Conservation (phyloP, 2,113 vertebrate species). For the Ptilorrhoa leucosticta region DNA sequence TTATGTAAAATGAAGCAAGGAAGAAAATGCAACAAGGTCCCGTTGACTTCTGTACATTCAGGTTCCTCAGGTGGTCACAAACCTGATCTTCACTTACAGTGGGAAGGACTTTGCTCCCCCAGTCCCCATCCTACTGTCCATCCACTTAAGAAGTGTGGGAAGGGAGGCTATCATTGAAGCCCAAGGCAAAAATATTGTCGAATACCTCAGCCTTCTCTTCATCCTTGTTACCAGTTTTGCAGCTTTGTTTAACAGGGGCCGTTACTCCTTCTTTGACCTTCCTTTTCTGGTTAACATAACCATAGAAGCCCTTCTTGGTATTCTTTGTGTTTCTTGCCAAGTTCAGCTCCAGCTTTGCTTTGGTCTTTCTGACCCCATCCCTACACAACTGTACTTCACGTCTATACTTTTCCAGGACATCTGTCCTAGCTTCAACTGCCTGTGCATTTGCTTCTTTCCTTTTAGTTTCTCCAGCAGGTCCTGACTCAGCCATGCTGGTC, state of each 20-base stretch:
- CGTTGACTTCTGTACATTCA: not conserved
- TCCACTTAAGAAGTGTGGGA: not conserved
- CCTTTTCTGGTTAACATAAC: too few species aligned
- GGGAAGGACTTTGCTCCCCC: too few species aligned
- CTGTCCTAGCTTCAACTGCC: not conserved
- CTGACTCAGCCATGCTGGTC: not conserved
- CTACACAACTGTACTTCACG: not conserved
- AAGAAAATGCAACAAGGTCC: not conserved
- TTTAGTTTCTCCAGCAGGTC: not conserved
- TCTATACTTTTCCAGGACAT: not conserved
- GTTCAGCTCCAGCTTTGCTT: not conserved
- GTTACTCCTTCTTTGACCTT: too few species aligned
- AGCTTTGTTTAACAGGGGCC: too few species aligned
- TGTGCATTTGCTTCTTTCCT: not conserved
- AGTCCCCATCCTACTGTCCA: not conserved
- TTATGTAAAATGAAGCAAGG: not conserved
- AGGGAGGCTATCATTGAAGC: too few species aligned
- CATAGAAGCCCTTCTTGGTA: not conserved
- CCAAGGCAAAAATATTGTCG: too few species aligned
- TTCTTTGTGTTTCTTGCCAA: not conserved
- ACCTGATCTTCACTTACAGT: not conserved
- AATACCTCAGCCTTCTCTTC: not conserved
- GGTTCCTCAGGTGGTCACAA: not conserved
- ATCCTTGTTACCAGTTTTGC: not conserved
- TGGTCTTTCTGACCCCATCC: not conserved